Evolutionary conservation across 1,140 invertebrate genomes (phyloP), one percentile per base, ranked within the genome.

Genomic region (Thalassaphorura encarpata): DNA sequence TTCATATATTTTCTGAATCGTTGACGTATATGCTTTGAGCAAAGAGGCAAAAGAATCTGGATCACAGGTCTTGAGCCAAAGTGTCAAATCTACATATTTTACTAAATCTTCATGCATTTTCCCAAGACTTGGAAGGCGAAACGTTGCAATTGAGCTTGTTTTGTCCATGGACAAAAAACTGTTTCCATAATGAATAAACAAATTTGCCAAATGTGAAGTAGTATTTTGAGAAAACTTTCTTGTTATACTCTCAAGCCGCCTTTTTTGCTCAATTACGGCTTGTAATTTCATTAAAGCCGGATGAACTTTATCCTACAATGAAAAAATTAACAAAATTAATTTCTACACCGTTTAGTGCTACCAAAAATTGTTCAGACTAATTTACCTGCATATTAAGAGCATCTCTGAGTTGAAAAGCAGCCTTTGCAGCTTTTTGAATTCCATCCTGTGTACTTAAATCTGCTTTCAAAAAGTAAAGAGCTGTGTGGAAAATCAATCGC

Each of bases 201-300:
- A 76, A 75, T 95, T 95, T 68, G 92, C 95, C 16, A 97, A 73
- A 72, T 95, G 88, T 33, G 89, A 77, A 33, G 82, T 83, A 21
- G 96, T 78, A 24, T 83, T 82, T 47, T 83, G 78, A 11, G 87
- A 85, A 71, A 96, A 92, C 71, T 84, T 85, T n/a, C 79, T 79
- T 68, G 83, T 83, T 56, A 86, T 80, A 71, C 89, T 90, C 48
- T 86, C 83, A 64, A 94, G 82, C 23, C 83, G 80, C 65, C 85
- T 84, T 68, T 84, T 81, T 69, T 95, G 89, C 72, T 96, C 91
- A 67, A 87, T 82, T 2, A 93, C 87, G 33, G 89, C 89, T 50
- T 78, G 78, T 69, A 92, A 75, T 60, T 83, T 82, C 2, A 78
- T 67, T 27, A 87, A 67, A 3, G 78, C 75, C 13, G 79, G 76